Base-by-base conservation (phyloP, 2,113 vertebrate genomes). In the Rostratula benghalensis region DNA sequence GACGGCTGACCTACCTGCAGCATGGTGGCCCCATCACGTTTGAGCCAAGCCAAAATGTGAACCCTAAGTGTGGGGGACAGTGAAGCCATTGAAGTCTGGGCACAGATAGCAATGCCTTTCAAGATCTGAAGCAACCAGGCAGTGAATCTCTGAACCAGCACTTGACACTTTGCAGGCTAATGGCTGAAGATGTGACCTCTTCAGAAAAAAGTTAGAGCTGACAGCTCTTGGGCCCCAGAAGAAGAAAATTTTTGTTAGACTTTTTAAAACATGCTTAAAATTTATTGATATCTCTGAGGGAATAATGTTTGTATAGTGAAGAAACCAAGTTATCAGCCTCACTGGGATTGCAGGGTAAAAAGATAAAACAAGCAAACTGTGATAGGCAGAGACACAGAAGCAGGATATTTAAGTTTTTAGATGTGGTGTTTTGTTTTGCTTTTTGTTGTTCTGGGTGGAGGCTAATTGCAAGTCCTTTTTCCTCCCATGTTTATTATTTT, bases 21-120 rank as follows among this genome's bases (percentile, higher is more conserved):
- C 33, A 37, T 1, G 1, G 39, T 51, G 35, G 25, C 30, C 39
- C 33, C 23, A 3, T 35, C 35, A 45, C 35, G 4, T 39, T 23
- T 53, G n/a, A 82, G 37, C 41, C 39, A n/a, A 74, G 30, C 35
- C 13, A 3, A 9, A 35, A 73, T 3, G 27, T 21, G 33, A 69
- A 23, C 24, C 1, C 1, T 13, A 22, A 33, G 4, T 12, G 33
- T 8, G 28, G n/a, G 7, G 7, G 9, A 33, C 68, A 57, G 20
- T 33, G 39, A 43, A 87, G 33, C n/a, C 18, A 1, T 7, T 10
- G 23, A 23, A 12, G 15, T 60, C 48, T 46, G 39, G 33, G 73
- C 33, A 10, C 18, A 22, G 31, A 35, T 8, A 31, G 7, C 51
- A 45, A 33, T 54, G 22, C 39, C 7, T 22, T 73, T 73, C 25